These are phyloP conservation scores for Todus mexicanus DNA, from an alignment of 2,797 vertebrate genomes.

Conservation along the genomic window DNA sequence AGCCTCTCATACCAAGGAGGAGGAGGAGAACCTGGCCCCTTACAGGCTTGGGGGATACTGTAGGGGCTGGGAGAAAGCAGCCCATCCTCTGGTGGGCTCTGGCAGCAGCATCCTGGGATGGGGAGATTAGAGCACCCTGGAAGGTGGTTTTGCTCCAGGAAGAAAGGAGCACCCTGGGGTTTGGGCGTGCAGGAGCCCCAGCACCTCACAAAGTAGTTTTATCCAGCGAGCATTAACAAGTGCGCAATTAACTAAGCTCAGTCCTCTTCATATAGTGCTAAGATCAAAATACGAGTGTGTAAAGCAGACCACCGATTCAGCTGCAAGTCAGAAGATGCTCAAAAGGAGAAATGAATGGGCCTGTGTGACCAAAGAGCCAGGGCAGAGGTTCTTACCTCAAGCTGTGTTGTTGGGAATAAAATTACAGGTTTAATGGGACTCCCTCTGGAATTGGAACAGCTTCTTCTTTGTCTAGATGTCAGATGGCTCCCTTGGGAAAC, in stretches of 20 bases:
- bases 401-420: not conserved
- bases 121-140: not conserved
- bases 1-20: not conserved
- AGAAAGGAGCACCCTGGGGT: not conserved
- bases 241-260: not conserved
- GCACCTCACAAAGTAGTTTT: not conserved
- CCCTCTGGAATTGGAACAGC: not conserved
- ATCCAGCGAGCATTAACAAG: not conserved
- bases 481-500: not conserved
- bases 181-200: not conserved
- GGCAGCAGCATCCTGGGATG: not conserved
- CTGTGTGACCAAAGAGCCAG: not conserved
- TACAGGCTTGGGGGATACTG: not conserved
- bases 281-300: not conserved
- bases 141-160: not conserved
- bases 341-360: not conserved
- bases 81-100: not conserved
- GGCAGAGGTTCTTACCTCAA: not conserved
- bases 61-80: not conserved
- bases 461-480: constrained; percentile 17
- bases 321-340: not conserved
- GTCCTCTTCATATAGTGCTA: not conserved
- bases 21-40: not conserved
- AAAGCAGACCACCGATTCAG: not conserved
- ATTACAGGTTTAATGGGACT: not conserved